Evolutionary conservation across 2,113 vertebrate species (phyloP), one percentile per base, ranked within the genome.

Genomic region (Pao palembangensis): DNA sequence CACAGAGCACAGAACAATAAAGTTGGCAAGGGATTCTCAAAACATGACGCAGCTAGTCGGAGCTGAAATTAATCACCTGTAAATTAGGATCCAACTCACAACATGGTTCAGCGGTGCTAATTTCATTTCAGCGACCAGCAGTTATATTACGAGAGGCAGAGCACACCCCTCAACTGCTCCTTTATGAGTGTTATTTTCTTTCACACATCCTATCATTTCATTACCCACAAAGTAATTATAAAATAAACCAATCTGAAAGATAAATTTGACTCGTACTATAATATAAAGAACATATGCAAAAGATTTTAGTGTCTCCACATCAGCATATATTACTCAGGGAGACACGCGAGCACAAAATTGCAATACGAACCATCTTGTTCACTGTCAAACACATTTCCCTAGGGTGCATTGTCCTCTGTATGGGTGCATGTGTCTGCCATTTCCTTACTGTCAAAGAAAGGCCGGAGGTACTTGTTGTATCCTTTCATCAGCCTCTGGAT

Each of bases 391-490:
- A 8, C 21, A 53, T 55, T 64, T 75, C 51, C 50, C 20, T 18
- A 16, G 51, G 69, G 41, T 79, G 69, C 49, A 38, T 64, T 38
- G 34, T 38, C 34, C 34, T 34, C 31, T 12, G 34, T 38, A 38
- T 12, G 34, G 34, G 41, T 79, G 69, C 46, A 43, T 64, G 67
- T 74, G 67, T 77, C 53, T 76, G 73, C 66, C 57, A 58, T 51
- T 83, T 76, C 56, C 94, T 91, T 91, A 95, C 94, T 89, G 55
- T 93, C 93, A 89, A 96, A 96, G 86, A 94, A 95, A 7, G 94
- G 94, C 64, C 94, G 88, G 17, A 96, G 90, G 84, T 96, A 96
- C 82, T 95, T 96, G 90, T 96, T 95, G 85, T 96, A 96, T 73
- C 94, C 94, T 88, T 93, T 93, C 90, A 95, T 93, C 86, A 96